Base-by-base conservation (phyloP, 1,140 invertebrate species). In the Thaumatotibia leucotreta region DNA sequence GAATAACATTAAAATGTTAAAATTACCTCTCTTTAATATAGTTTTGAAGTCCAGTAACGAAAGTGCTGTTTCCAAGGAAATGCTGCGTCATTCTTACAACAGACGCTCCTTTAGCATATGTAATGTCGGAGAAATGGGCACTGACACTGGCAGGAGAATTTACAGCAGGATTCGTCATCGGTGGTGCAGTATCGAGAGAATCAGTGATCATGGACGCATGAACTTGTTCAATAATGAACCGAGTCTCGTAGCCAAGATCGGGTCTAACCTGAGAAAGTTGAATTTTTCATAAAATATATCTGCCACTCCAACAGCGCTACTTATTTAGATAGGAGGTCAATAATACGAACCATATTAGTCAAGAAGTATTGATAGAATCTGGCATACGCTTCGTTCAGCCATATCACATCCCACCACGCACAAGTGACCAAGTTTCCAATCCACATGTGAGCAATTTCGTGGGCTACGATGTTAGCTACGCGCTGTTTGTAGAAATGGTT, bases 61-160 rank as follows among this genome's bases (percentile, higher is more conserved):
- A 97, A 1, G 92, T 92, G 0, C 91, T 76, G 9, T 92, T 81
- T 9, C 95, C 94, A 39, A 97, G 91, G 58, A 95, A 92, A 72
- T 94, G 91, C 27, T 94, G 86, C 66, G 96, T 92, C 96, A 97
- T 97, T 49, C 96, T 92, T 0, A 97, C 87, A 11, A 97, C 84
- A 8, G 94, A 92, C 0, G 94, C 95, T 31, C 95, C 96, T 83
- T 93, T 94, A 23, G 91, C 92, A 65, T 94, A 95, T 0, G 93
- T 93, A 62, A 94, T 93, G 11, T 83, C 80, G 54, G 92, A 92
- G 74, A 94, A 94, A 74, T 93, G 93, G 9, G 78, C 82, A 10
- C 79, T 82, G 1, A 94, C 89, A 62, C 92, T 82, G 0, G 80
- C 67, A 0, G 92, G 92, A 10, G 90, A 88, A 45, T 81, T 86